These are phyloP conservation scores for Symphodus melops DNA, from an alignment of 2,113 vertebrate species.

Conservation along the genomic window DNA sequence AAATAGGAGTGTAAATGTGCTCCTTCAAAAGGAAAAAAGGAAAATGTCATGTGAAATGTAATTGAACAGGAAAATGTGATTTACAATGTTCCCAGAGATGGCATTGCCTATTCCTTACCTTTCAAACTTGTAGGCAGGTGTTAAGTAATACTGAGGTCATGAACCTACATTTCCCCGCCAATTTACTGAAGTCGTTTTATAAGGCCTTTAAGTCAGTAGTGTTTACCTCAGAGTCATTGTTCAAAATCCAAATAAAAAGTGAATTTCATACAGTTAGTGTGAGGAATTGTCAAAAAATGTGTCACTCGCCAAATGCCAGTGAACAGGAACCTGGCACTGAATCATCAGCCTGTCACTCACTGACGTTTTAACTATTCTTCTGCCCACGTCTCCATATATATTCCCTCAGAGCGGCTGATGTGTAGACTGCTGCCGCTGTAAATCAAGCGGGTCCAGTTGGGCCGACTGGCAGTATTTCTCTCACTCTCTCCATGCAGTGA, in stretches of 20 bases:
- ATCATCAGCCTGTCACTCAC: slow-evolving; percentile 51
- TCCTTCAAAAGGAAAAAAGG: too few relatives aligned
- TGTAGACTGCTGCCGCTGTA: slow-evolving; percentile 61
- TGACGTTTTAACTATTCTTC: slow-evolving; percentile 56
- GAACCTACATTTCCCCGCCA: background rate
- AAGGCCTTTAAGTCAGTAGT: background rate
- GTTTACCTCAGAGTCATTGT: background rate
- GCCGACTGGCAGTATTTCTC: slow-evolving; percentile 67
- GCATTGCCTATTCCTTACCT: too few relatives aligned
- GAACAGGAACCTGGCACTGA: slow-evolving; percentile 20
- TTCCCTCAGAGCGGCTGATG: slow-evolving; percentile 51
- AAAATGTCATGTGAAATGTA: too few relatives aligned
- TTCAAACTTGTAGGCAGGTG: too few relatives aligned
- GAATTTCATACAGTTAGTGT: slow-evolving; percentile 1
- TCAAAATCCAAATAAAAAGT: background rate
- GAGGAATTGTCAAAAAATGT: slow-evolving; percentile 32
- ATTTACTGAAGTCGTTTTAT: background rate
- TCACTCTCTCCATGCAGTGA: slow-evolving; percentile 51
- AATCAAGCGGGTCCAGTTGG: slow-evolving; percentile 65
- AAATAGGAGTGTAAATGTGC: too few relatives aligned
- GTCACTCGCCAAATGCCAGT: slow-evolving; percentile 26
- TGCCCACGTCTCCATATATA: slow-evolving; percentile 45
- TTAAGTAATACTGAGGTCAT: background rate
- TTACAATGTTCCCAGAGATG: too few relatives aligned
- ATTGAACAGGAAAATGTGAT: too few relatives aligned